Conservation (phyloP, 2,797 vertebrate species). For the Crenuchus spilurus region DNA sequence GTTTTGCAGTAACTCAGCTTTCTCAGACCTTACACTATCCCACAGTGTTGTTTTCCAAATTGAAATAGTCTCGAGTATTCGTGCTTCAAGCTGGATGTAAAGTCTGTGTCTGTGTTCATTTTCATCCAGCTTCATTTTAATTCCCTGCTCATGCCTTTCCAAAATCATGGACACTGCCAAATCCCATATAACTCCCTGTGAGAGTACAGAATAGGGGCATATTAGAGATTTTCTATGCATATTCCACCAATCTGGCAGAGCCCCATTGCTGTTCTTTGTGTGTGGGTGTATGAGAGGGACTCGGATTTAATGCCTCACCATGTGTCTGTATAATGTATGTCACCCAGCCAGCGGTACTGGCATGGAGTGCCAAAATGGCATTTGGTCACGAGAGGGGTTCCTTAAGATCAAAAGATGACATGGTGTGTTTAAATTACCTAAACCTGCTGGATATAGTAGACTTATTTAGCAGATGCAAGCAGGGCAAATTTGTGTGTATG, state of each 20-base stretch:
- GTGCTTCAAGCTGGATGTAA: not conserved
- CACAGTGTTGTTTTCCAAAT: not conserved
- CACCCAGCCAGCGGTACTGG: constrained; percentile 15
- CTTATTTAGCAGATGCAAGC: constrained; percentile 1
- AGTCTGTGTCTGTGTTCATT: not conserved
- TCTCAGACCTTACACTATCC: not conserved
- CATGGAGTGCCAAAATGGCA: constrained; percentile 11
- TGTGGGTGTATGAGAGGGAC: not conserved
- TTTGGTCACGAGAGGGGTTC: constrained; percentile 25
- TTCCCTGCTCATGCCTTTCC: not conserved
- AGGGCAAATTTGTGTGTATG: not conserved
- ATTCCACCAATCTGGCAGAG: not conserved
- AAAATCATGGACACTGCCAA: constrained; percentile 21
- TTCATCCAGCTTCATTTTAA: constrained; percentile 1
- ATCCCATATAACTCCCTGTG: not conserved
- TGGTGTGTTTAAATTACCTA: constrained; percentile 25
- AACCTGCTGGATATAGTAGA: constrained; percentile 21
- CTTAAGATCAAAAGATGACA: constrained; percentile 10
- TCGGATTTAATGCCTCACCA: not conserved
- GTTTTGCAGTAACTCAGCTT: not conserved
- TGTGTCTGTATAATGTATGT: constrained; percentile 15
- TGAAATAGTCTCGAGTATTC: not conserved
- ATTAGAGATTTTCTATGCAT: constrained; percentile 16
- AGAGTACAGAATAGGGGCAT: not conserved
- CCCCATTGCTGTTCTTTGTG: not conserved